Percentiles rank a stretch among this genome's conserved stretches.
Evolutionary conservation across 2,797 vertebrate genomes (phyloP).

Genomic region (Sebastes hubbsi): DNA sequence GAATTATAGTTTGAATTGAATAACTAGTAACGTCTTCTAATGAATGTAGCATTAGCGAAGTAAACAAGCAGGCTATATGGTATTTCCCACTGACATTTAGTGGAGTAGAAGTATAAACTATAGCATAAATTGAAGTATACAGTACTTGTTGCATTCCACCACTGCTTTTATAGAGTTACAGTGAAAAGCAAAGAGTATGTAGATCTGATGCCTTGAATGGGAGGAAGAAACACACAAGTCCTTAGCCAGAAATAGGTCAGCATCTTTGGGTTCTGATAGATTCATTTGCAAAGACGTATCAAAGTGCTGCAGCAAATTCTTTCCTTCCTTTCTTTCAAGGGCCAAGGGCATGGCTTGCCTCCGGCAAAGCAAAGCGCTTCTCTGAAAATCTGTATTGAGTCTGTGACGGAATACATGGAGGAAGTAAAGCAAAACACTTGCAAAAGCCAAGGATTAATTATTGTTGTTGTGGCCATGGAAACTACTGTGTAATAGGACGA

Average conservation of each 20-base stretch:
- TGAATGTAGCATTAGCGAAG: not conserved
- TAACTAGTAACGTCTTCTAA: not conserved
- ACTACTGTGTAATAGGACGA: conserved; percentile 1
- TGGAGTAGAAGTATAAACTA: not conserved
- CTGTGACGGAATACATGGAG: not conserved
- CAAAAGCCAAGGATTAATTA: conserved; percentile 14
- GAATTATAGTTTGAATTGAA: too few species aligned
- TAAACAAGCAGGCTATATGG: not conserved
- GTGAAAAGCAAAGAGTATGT: not conserved
- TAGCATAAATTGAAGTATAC: not conserved
- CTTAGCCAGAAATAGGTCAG: not conserved
- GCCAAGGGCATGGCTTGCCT: not conserved
- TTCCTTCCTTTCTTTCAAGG: not conserved
- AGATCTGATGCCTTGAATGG: not conserved
- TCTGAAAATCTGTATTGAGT: not conserved
- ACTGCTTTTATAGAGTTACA: not conserved
- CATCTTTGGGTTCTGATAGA: not conserved
- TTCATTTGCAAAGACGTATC: not conserved
- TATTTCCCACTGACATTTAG: not conserved
- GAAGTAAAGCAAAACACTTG: not conserved
- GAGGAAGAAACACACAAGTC: not conserved
- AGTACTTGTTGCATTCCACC: not conserved
- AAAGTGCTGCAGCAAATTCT: not conserved
- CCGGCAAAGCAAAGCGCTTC: not conserved
- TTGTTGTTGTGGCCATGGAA: conserved; percentile 47